These are phyloP conservation scores for Agrotis segetum DNA, from an alignment of 2,888 invertebrate species.

Conservation along the genomic window DNA sequence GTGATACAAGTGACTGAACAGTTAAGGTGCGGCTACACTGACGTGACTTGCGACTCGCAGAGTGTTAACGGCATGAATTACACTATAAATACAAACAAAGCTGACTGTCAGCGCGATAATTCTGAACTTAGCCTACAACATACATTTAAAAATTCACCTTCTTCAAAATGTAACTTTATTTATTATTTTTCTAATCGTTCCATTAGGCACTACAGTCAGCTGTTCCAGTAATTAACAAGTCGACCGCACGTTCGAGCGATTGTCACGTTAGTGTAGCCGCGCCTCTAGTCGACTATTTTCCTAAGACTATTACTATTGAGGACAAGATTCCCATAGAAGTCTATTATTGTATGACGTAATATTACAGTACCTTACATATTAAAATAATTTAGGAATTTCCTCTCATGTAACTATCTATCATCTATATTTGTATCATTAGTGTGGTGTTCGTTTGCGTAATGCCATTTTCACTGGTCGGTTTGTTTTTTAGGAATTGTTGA, in stretches of 20 bases:
- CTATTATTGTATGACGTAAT: constrained; percentile 86
- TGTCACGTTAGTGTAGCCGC: constrained; percentile 41
- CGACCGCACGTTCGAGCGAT: constrained; percentile 3
- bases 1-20: constrained; percentile 72
- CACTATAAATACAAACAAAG: constrained; percentile 32
- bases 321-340: constrained; percentile 75
- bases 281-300: constrained; percentile 63
- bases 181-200: constrained; percentile 35
- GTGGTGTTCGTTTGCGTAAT: constrained; percentile 89
- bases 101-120: constrained; percentile 46
- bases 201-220: constrained; percentile 38
- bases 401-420: constrained; percentile 80
- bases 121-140: constrained; percentile 31
- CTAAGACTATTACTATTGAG: constrained; percentile 78
- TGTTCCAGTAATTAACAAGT: constrained; percentile 15
- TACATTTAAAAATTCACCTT: constrained; percentile 31
- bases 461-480: constrained; percentile 85
- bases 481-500: constrained; percentile 73
- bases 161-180: constrained; percentile 34
- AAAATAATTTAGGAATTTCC: constrained; percentile 85
- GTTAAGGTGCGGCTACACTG: constrained; percentile 53
- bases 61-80: constrained; percentile 1
- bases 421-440: constrained; percentile 85
- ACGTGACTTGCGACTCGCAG: constrained; percentile 17
- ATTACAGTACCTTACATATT: constrained; percentile 67